phyloP scores from a whole-genome alignment of 1,140 invertebrate species.

The Berghia stephanieae region DNA sequence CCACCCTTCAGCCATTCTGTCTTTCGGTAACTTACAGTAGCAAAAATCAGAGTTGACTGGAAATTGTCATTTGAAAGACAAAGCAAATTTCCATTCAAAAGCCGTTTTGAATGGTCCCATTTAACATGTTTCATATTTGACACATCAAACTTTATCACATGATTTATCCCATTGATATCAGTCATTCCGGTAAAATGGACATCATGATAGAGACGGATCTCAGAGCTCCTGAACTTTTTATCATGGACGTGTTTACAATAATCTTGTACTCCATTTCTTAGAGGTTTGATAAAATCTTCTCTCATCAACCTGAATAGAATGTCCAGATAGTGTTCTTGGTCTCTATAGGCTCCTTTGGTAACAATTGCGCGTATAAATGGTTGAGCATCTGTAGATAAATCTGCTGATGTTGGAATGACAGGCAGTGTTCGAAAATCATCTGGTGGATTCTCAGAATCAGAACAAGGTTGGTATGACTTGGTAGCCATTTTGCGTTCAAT shows the following conservation, averaged over 20 bases:
- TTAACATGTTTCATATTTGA: constrained; percentile 47
- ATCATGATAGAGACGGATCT: constrained; percentile 50
- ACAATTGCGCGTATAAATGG: constrained; percentile 58
- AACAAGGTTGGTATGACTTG: no score
- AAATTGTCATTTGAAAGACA: constrained; percentile 78
- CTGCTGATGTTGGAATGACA: constrained; percentile 52
- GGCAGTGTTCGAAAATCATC: constrained; percentile 57
- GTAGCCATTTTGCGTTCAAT: no score
- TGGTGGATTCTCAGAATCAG: constrained; percentile 44
- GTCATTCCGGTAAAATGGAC: constrained; percentile 50
- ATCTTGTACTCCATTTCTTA: constrained; percentile 61
- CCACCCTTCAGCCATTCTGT: constrained; percentile 49
- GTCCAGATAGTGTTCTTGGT: constrained; percentile 79
- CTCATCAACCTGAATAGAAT: constrained; percentile 79
- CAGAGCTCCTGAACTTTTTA: constrained; percentile 18
- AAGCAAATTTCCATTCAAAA: constrained; percentile 78
- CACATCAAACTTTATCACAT: constrained; percentile 55
- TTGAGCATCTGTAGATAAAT: constrained; percentile 47
- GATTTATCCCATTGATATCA: constrained; percentile 40
- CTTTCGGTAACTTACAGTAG: constrained; percentile 74
- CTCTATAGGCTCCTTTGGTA: constrained; percentile 26
- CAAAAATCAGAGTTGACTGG: constrained; percentile 74
- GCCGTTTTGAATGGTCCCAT: constrained; percentile 69
- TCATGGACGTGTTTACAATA: constrained; percentile 28
- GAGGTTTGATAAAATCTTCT: constrained; percentile 73